Evolutionary conservation across 2,797 vertebrate genomes (phyloP).

Genomic region (Chaunax sp.): DNA sequence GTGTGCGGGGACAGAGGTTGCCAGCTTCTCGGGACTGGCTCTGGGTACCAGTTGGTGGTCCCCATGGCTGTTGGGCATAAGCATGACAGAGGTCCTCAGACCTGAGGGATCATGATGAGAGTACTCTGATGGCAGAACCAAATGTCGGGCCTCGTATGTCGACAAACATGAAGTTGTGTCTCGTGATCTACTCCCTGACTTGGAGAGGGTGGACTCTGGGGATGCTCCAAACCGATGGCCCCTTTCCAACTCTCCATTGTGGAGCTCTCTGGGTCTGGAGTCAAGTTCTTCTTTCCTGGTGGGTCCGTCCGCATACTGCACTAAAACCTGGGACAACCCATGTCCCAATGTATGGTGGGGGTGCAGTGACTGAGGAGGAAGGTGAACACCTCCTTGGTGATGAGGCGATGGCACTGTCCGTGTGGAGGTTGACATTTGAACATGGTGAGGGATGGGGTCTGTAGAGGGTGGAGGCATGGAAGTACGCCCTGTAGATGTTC

Average conservation of each 20-base stretch:
- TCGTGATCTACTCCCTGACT: slow-evolving; percentile 74
- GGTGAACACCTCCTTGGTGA: slow-evolving; percentile 72
- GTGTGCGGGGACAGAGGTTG: slow-evolving; percentile 83
- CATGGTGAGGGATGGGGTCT: slow-evolving; percentile 85
- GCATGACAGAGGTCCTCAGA: slow-evolving; percentile 91
- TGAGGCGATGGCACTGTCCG: slow-evolving; percentile 88
- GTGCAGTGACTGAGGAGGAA: slow-evolving; percentile 87
- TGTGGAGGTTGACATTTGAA: slow-evolving; percentile 88
- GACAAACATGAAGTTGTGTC: slow-evolving; percentile 56
- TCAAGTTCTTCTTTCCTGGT: slow-evolving; percentile 87
- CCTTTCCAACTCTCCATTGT: slow-evolving; percentile 95
- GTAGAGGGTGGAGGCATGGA: slow-evolving; percentile 85
- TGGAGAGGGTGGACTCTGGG: slow-evolving; percentile 68
- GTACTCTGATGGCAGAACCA: slow-evolving; percentile 90
- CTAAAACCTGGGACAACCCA: slow-evolving; percentile 89
- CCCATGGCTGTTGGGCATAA: slow-evolving; percentile 91
- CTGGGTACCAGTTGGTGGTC: slow-evolving; percentile 83
- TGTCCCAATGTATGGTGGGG: slow-evolving; percentile 89
- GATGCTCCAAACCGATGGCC: slow-evolving; percentile 82
- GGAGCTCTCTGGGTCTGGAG: slow-evolving; percentile 86
- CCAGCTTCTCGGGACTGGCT: slow-evolving; percentile 85
- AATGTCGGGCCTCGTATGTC: slow-evolving; percentile 89
- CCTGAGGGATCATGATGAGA: slow-evolving; percentile 85
- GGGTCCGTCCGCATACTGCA: slow-evolving; percentile 89
- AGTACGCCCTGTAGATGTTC: slow-evolving; percentile 77